phyloP scores from a whole-genome alignment of 1,140 invertebrate species.

The Drosophila kepulauana region DNA sequence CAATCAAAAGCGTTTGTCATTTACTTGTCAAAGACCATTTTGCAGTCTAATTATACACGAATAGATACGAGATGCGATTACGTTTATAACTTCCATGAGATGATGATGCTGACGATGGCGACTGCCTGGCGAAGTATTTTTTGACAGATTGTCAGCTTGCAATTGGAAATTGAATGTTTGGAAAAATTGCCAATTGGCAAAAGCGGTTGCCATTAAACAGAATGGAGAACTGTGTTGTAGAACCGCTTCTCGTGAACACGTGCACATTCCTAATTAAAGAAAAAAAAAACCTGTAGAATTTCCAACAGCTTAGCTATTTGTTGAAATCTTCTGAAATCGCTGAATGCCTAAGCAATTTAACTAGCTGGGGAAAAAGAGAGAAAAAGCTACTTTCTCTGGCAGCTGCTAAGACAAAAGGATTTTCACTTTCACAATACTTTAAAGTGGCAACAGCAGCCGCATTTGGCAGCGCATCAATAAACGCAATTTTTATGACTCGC shows the following conservation, averaged over 20 bases:
- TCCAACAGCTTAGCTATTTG: conserved; percentile 17
- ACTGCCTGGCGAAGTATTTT: conserved; percentile 34
- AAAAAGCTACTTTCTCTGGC: conserved; percentile 16
- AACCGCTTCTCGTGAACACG: conserved; percentile 51
- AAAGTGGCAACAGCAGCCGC: conserved; percentile 41
- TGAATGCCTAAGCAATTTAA: not conserved
- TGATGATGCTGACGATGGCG: conserved; percentile 14
- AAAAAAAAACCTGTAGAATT: conserved; percentile 71
- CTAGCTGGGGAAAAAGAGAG: not conserved
- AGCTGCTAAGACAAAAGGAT: conserved; percentile 60
- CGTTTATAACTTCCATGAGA: not conserved
- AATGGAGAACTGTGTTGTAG: not conserved
- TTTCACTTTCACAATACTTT: conserved; percentile 48
- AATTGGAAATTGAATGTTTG: conserved; percentile 23
- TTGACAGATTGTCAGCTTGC: conserved; percentile 50
- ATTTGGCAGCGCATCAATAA: conserved; percentile 77
- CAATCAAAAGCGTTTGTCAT: conserved; percentile 82
- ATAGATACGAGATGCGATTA: conserved; percentile 22
- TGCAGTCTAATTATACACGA: conserved; percentile 68
- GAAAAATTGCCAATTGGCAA: conserved; percentile 37
- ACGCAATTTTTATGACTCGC: conserved; percentile 76
- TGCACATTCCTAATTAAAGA: conserved; percentile 68
- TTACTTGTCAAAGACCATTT: conserved; percentile 78
- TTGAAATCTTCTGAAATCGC: not conserved
- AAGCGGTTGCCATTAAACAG: not conserved